These are phyloP conservation scores for Macaria liturata DNA, from an alignment of 2,888 invertebrate genomes.

Conservation along the genomic window DNA sequence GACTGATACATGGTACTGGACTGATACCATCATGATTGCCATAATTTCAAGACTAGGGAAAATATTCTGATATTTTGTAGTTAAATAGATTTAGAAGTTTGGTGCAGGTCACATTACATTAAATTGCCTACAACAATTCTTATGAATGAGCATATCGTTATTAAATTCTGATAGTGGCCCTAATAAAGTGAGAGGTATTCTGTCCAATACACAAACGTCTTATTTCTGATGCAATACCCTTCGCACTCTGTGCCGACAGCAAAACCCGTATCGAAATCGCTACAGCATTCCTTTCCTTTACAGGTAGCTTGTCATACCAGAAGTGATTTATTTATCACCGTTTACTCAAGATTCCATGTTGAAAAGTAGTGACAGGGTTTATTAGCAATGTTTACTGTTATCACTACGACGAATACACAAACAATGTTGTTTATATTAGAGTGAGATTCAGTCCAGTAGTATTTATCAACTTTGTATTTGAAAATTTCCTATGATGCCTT, in stretches of 20 bases:
- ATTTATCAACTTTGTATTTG: too few species aligned
- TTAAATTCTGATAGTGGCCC: constrained; percentile 39
- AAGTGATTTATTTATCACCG: constrained; percentile 39
- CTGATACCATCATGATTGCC: too few species aligned
- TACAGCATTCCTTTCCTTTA: constrained; percentile 60
- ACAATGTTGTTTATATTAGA: too few species aligned
- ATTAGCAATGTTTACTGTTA: background rate
- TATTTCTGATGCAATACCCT: constrained; percentile 61
- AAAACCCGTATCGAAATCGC: constrained; percentile 53
- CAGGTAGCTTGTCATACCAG: constrained; percentile 49
- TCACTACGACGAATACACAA: background rate
- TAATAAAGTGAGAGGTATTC: constrained; percentile 62
- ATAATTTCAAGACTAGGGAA: too few species aligned
- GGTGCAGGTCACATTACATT: too few species aligned
- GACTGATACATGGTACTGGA: too few species aligned
- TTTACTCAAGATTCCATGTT: constrained; percentile 27
- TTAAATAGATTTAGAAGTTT: too few species aligned
- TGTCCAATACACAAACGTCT: constrained; percentile 34
- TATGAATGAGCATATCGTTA: too few species aligned
- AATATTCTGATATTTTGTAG: too few species aligned
- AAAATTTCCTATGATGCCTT: too few species aligned
- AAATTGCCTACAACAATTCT: too few species aligned
- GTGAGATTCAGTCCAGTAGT: too few species aligned
- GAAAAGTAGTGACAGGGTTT: constrained; percentile 4
- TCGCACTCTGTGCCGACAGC: constrained; percentile 57